phyloP scores from a whole-genome alignment of 2,113 vertebrate species.

The Mormyrus iriodes region DNA sequence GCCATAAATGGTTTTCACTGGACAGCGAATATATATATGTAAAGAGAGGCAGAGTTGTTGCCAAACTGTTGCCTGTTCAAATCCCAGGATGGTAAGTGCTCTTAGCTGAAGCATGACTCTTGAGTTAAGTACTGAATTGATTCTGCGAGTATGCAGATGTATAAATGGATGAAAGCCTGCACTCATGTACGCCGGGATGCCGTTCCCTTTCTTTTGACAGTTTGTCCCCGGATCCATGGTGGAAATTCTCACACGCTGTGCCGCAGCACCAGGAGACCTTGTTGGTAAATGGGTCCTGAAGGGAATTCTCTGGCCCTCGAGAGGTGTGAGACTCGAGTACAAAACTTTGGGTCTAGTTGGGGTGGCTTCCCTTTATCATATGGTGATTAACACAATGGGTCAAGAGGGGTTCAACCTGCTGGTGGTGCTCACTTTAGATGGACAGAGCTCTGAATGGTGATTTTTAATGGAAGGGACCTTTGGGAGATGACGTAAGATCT shows the following conservation, averaged over 20 bases:
- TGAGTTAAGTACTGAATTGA: conserved; percentile 10
- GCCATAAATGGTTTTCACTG: neutral
- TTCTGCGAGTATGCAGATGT: conserved; percentile 7
- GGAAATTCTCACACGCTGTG: neutral
- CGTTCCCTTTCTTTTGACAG: neutral
- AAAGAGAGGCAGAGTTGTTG: neutral
- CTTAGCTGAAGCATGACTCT: conserved; percentile 8
- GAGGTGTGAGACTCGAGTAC: neutral
- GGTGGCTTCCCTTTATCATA: neutral
- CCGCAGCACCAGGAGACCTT: neutral
- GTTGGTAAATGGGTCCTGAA: neutral
- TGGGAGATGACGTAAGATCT: neutral
- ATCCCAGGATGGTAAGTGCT: conserved; percentile 5
- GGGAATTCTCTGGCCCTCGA: neutral
- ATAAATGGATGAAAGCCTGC: neutral
- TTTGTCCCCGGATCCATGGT: neutral
- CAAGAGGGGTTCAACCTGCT: neutral
- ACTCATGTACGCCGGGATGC: neutral
- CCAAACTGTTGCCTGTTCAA: conserved; percentile 2
- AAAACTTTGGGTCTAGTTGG: neutral
- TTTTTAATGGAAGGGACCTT: neutral
- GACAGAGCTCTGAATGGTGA: neutral
- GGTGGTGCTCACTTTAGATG: neutral
- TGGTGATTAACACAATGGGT: neutral
- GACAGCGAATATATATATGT: neutral